Base-by-base conservation (phyloP, 1,140 invertebrate genomes). In the Drosophila yakuba region DNA sequence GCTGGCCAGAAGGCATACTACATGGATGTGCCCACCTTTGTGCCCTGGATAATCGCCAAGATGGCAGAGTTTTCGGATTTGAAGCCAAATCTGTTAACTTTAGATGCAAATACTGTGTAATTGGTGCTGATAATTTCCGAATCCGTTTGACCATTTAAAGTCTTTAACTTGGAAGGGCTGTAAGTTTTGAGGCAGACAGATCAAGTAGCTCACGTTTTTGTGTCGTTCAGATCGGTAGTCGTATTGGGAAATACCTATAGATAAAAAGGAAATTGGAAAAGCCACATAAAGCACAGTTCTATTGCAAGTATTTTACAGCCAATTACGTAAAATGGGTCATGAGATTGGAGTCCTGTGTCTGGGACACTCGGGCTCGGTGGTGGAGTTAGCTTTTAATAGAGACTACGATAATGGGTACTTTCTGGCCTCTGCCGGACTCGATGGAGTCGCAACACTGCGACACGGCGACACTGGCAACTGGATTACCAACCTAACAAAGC, bases 401-500 rank as follows among this genome's bases (percentile, higher is more conserved):
- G 94, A 98, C 80, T 98, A 97, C 23, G 95, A 96, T 58, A 95
- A 96, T 93, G 97, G 97, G 56, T 99, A 98, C 93, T 98, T 97
- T 93, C 17, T 89, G 48, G 86, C 80, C 14, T 98, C 98, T 56
- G 98, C 98, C 6, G 98, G 97, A 92, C 98, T 79, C 98, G 98
- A 99, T 98, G 98, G 98, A 20, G 97, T 97, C 88, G 98, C 98
- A 8, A 98, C 99, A 97, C 93, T 99, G 66, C 95, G 98, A 25
- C 97, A 99, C 93, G 98, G 98, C 32, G 98, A 98, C 90, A 99
- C 98, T 28, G 98, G 98, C 44, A 97, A 99, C 93, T 99, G 98
- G 98, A 97, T 99, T 86, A 98, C 98, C 69, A 98, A 97, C 11
- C 99, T 99, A 92, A 7, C 97, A 92, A 98, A 97, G 10, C 98